Evolutionary conservation across 2,888 invertebrate species (phyloP), one percentile per base, ranked within the genome.

Genomic region (Phlogophora meticulosa): DNA sequence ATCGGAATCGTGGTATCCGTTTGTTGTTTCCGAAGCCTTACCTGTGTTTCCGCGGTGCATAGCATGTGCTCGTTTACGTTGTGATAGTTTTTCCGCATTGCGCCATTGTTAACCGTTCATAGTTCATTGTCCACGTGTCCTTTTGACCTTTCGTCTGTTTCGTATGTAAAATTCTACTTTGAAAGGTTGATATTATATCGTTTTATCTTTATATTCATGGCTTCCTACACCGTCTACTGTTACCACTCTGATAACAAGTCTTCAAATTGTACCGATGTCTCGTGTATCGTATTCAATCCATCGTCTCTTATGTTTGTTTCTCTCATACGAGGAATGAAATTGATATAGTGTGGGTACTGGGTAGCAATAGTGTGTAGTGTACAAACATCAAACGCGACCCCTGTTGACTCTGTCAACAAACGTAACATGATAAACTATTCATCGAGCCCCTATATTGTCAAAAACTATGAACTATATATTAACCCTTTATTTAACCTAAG

Each of bases 101-200:
- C 86, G 85, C 66, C 81, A 78, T 77, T 79, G 72, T 81, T 82
- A 75, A 69, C 75, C 81, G 80, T 85, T 77, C 72, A 67, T 76
- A 75, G 72, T 60, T 78, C 64, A 73, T 72, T 74, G 65, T 78
- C 75, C 55, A 78, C 75, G 51, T 76, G 52, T 63, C 59, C 59
- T 75, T 64, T 68, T 32, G 32, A 66, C 72, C 49, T 75, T 60
- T 56, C 49, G 5, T n/a, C 20, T 42, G 11, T 36, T 42, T 56
- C 38, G n/a, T 32, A 24, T 53, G 22, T 38, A 7, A 32, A 20
- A 4, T 40, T 49, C 0, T 22, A 20, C 3, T 4, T 38, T 17
- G 13, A 15, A 11, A 17, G n/a, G 43, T 7, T 36, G 11, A n/a
- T 1, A 15, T 22, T 42, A 22, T 38, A 11, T 0, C 0, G 11